phyloP scores from a whole-genome alignment of 2,797 vertebrate genomes.

The Meriones psammophilus region DNA sequence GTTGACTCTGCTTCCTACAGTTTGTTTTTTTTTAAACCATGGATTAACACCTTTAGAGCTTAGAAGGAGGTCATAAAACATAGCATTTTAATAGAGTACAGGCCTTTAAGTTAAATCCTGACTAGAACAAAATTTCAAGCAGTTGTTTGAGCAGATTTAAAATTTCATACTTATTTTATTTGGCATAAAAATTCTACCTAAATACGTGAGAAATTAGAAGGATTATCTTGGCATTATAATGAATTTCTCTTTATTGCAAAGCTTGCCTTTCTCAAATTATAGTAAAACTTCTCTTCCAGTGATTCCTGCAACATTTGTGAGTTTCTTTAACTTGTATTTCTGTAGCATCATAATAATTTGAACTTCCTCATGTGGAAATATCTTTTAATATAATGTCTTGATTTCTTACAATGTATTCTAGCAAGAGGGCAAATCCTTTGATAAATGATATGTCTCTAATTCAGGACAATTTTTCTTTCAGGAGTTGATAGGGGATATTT shows the following conservation, averaged over 20 bases:
- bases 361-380: conserved; percentile 72
- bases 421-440: background rate
- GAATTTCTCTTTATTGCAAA: conserved; percentile 77
- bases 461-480: conserved; percentile 70
- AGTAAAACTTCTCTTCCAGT: conserved; percentile 74
- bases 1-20: background rate
- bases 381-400: conserved; percentile 43
- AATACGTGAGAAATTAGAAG: conserved; percentile 76
- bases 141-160: conserved; percentile 67
- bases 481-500: conserved; percentile 62
- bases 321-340: conserved; percentile 70
- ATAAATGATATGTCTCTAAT: conserved; percentile 68
- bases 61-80: conserved; percentile 52
- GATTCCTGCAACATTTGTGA: conserved; percentile 76
- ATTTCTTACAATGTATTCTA: conserved; percentile 66
- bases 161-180: conserved; percentile 73
- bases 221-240: conserved; percentile 75
- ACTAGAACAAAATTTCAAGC: conserved; percentile 68
- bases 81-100: conserved; percentile 65
- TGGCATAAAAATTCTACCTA: conserved; percentile 73
- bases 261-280: conserved; percentile 73
- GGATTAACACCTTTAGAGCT: background rate
- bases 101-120: conserved; percentile 18
- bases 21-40: background rate
- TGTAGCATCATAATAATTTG: conserved; percentile 75